phyloP scores from a whole-genome alignment of 2,888 invertebrate species.

The Hyalella azteca region DNA sequence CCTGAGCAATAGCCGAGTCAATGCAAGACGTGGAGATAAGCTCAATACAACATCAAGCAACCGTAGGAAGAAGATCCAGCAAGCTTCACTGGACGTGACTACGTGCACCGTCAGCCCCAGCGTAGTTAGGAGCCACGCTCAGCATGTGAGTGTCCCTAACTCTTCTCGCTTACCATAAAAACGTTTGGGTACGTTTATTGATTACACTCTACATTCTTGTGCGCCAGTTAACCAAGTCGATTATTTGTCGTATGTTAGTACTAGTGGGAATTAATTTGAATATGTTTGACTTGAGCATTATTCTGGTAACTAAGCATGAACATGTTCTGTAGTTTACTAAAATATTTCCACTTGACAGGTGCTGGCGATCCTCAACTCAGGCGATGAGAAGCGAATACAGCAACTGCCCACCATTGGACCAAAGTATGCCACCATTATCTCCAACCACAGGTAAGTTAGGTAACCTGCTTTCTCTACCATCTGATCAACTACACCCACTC shows the following conservation, averaged over 20 bases:
- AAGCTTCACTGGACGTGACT: background rate
- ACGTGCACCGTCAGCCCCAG: background rate
- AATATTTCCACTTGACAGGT: no score
- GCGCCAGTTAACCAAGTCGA: no score
- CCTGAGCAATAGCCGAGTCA: background rate
- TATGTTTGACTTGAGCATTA: no score
- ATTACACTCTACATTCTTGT: no score
- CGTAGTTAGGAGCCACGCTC: background rate
- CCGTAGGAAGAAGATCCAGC: no score
- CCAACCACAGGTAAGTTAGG: conserved; percentile 45
- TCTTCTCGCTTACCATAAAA: background rate
- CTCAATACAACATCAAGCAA: background rate
- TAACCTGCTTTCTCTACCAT: no score
- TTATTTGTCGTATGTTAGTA: no score
- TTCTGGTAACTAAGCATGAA: no score
- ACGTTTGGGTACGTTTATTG: no score
- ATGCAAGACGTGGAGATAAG: background rate
- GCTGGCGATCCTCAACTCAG: conserved; percentile 42
- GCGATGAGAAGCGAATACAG: conserved; percentile 39
- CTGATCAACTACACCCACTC: no score
- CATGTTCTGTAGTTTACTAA: no score
- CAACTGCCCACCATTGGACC: conserved; percentile 47
- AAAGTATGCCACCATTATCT: conserved; percentile 47
- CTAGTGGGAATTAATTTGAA: no score
- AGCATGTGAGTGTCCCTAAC: background rate